Evolutionary conservation across 2,888 invertebrate genomes (phyloP), one percentile per base, ranked within the genome.

Genomic region (Xanthorhoe spadicearia): DNA sequence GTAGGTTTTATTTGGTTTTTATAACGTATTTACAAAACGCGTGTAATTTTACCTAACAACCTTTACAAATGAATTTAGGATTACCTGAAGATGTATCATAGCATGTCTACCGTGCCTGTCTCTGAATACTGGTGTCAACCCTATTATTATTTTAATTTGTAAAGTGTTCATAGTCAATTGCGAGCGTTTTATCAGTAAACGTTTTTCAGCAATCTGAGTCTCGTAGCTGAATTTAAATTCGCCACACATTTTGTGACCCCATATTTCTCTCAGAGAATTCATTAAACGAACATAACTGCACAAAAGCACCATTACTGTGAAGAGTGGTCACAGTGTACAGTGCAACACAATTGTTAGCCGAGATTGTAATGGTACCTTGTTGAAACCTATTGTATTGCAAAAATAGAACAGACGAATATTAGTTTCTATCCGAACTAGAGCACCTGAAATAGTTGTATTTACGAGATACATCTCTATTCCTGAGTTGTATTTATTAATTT

Each of bases 231-330:
- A 74, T 75, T 77, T 72, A 76, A 76, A 80, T 78, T 74, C 72
- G 64, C 63, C 71, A 74, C 72, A 75, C 77, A 77, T 75, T 43
- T 79, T 74, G 70, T 64, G 68, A 75, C 71, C 73, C 73, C 74
- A 79, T 79, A 81, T 75, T 79, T 82, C 77, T 80, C 70, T 72
- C 63, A 66, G 75, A 71, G 74, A 74, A 82, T 79, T 80, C 72
- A 79, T 82, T 82, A 76, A 76, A 74, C 71, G 71, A 55, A 69
- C 74, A 70, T 72, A 74, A 72, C 68, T 63, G 67, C 73, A 73
- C 75, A 72, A 73, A 67, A 71, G 73, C 64, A 65, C 77, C 75
- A 79, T 76, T 76, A 74, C 66, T 53, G 62, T 52, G 58, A 71
- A 38, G 65, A 67, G 69, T 66, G 74, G 77, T 74, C 67, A 76